These are phyloP conservation scores for Hyphantria cunea DNA, from an alignment of 1,140 invertebrate species.

Conservation along the genomic window DNA sequence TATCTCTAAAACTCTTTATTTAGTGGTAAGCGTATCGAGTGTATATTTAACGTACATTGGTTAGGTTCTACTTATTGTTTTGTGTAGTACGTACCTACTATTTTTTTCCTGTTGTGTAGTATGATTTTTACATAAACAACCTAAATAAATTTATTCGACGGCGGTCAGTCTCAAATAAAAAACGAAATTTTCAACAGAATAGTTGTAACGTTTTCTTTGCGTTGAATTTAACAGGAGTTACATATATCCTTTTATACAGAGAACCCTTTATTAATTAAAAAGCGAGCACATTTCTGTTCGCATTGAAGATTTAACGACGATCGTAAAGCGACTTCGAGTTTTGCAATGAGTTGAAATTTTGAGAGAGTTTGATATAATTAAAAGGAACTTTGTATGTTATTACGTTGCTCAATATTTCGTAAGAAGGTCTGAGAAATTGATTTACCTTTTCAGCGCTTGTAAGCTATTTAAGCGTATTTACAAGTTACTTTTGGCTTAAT, in stretches of 20 bases:
- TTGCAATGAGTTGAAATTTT: not conserved
- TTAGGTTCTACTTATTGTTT: no score
- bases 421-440: no score
- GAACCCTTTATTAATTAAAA: not conserved
- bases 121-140: no score
- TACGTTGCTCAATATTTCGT: not conserved
- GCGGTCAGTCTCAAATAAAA: not conserved
- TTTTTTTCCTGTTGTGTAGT: no score
- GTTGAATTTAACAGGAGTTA: no score
- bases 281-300: not conserved
- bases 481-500: no score
- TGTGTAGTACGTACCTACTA: no score
- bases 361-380: not conserved
- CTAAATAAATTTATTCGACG: not conserved
- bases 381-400: not conserved
- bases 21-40: no score
- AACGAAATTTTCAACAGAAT: constrained; percentile 7
- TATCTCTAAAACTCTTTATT: constrained; percentile 2
- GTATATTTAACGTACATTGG: no score
- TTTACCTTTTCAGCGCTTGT: no score
- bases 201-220: not conserved
- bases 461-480: no score
- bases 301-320: constrained; percentile 2
- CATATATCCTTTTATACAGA: not conserved
- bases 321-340: not conserved